Conservation (phyloP, 2,113 vertebrate species). For the Steatornis caripensis region DNA sequence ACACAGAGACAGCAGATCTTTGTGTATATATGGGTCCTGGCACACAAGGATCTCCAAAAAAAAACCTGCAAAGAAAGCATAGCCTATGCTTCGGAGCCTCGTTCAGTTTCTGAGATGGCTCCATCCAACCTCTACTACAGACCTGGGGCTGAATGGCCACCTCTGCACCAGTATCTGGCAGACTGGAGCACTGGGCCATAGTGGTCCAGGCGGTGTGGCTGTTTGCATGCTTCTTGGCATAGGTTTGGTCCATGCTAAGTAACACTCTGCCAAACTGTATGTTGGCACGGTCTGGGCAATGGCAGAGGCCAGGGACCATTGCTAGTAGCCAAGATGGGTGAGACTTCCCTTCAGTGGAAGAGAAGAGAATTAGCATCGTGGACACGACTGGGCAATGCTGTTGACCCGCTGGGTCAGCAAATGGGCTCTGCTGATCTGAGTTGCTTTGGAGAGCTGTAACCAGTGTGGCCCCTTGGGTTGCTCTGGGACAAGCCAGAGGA, state of each 20-base stretch:
- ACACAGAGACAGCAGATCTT: background rate
- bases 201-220: background rate
- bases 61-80: background rate
- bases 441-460: background rate
- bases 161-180: background rate
- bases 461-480: too few species aligned
- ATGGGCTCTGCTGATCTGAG: rapidly evolving
- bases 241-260: background rate
- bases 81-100: background rate
- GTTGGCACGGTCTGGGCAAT: background rate
- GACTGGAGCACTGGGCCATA: background rate
- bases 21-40: background rate
- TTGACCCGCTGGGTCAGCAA: background rate
- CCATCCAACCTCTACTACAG: background rate
- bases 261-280: background rate
- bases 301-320: background rate
- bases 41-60: background rate
- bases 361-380: background rate
- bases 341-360: background rate
- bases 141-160: background rate
- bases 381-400: background rate
- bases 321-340: background rate
- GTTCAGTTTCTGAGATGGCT: background rate
- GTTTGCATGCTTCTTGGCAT: background rate
- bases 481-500: background rate